Evolutionary conservation across 2,113 vertebrate species (phyloP).

Genomic region (Corvus hawaiiensis): DNA sequence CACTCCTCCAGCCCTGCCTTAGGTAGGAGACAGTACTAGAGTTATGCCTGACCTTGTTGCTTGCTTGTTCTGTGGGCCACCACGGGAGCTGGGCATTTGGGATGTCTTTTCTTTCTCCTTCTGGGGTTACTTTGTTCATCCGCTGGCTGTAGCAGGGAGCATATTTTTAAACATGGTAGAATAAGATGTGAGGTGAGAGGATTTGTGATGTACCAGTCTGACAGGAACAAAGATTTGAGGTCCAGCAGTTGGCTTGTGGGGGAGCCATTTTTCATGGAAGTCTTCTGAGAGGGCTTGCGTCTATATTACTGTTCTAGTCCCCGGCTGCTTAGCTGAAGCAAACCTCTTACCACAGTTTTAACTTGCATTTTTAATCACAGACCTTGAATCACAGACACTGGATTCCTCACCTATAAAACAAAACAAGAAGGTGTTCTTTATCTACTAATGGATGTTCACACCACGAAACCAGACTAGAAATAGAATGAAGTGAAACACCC

Average conservation of each 20-base stretch:
- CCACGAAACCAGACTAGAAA: not conserved
- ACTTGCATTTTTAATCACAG: not conserved
- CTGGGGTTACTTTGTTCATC: not conserved
- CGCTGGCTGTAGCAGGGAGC: not conserved
- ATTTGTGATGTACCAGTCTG: not conserved
- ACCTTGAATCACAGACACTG: not conserved
- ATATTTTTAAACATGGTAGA: not conserved
- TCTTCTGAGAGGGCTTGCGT: not conserved
- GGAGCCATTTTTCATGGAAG: not conserved
- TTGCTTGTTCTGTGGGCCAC: not conserved
- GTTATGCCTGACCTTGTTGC: not conserved
- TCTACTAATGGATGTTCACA: not conserved
- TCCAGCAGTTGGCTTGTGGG: not conserved
- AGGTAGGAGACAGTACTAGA: not conserved
- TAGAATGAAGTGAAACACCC: not conserved
- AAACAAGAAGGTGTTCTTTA: not conserved
- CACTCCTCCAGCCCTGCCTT: rapidly evolving
- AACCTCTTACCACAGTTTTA: not conserved
- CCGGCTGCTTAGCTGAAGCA: not conserved
- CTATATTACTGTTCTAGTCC: not conserved
- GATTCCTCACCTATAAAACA: not conserved
- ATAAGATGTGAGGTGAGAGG: not conserved
- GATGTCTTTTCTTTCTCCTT: not conserved
- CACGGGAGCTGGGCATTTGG: not conserved
- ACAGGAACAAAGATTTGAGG: not conserved